Evolutionary conservation across 2,888 invertebrate genomes (phyloP).

Genomic region (Cosmia pyralina): DNA sequence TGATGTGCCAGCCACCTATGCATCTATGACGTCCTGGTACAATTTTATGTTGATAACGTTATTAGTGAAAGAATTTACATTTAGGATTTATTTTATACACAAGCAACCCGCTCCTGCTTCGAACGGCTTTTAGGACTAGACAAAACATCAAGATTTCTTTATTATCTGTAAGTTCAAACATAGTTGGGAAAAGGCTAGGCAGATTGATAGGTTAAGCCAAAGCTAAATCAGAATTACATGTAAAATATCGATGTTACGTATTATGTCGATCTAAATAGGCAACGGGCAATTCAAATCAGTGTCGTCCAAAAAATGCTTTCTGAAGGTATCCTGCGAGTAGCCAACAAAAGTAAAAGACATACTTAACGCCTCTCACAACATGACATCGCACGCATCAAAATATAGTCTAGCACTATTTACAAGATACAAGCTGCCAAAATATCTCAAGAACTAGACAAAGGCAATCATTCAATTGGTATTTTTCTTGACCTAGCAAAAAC

Average conservation of each 20-base stretch:
- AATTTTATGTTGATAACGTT: background rate
- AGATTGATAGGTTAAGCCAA: background rate
- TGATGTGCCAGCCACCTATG: conserved; percentile 13
- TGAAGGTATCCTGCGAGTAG: background rate
- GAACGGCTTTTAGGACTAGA: background rate
- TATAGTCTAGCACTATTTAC: background rate
- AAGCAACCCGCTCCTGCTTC: background rate
- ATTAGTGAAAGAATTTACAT: background rate
- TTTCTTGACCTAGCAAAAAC: no score
- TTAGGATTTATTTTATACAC: background rate
- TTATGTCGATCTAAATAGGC: background rate
- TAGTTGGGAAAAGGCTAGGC: no score
- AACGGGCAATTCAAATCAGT: background rate
- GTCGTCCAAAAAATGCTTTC: background rate
- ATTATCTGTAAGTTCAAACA: background rate
- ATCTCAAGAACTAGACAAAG: no score
- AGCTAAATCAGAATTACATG: background rate
- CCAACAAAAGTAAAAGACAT: background rate
- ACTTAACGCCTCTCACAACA: background rate
- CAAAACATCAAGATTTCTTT: background rate
- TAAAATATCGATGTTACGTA: background rate
- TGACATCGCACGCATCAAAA: background rate
- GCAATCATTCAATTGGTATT: no score
- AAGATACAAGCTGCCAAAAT: background rate
- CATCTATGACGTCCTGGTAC: conserved; percentile 24